Base-by-base conservation (phyloP, 2,113 vertebrate species). In the Polyodon spathula region DNA sequence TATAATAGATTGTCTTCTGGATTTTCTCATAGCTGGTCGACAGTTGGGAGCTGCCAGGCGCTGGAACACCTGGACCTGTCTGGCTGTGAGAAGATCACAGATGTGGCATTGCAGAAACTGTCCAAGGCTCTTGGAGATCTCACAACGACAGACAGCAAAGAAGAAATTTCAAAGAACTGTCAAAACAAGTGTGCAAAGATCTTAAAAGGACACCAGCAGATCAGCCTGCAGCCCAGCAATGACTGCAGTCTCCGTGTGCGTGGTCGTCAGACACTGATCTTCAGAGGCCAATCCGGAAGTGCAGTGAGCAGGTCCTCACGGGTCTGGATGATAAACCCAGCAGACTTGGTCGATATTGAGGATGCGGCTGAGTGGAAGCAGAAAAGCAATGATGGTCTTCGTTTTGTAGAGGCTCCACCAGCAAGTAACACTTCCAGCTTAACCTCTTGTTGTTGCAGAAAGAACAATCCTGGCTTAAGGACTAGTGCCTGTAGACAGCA, bases 31-130 rank as follows among this genome's bases (percentile, higher is more conserved):
- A 97, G 93, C 71, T 97, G 96, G 94, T 88, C 78, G 15, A 87
- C 82, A 62, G 66, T 93, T 16, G 91, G 90, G 42, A 88, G 78
- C 41, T 94, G 92, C 68, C 82, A 77, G 57, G 87, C 73, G 68
- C 87, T 97, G 61, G 84, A 85, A 56, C 92, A 95, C 63, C 83
- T 99, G 69, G 96, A 99, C 79, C 73, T 99, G 55, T 99, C 96
- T 1, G 96, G 96, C 4, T 99, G 95, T 72, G 95, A 97, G 61
- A 93, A 93, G 74, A 92, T 98, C 66, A 94, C 90, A 0, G 92
- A 99, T 68, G 64, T 82, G 73, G 87, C 93, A 40, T 62, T 97
- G 61, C 90, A 91, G 73, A 93, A 86, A 63, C 79, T 99, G 55
- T 92, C 95, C 2, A 62, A 87, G 59, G 94, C 90, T 1, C 76